Percentiles rank a stretch among this genome's conserved stretches.
These are phyloP conservation scores for Psococerastis gibbosa DNA, from an alignment of 2,888 invertebrate genomes.

Conservation along the genomic window DNA sequence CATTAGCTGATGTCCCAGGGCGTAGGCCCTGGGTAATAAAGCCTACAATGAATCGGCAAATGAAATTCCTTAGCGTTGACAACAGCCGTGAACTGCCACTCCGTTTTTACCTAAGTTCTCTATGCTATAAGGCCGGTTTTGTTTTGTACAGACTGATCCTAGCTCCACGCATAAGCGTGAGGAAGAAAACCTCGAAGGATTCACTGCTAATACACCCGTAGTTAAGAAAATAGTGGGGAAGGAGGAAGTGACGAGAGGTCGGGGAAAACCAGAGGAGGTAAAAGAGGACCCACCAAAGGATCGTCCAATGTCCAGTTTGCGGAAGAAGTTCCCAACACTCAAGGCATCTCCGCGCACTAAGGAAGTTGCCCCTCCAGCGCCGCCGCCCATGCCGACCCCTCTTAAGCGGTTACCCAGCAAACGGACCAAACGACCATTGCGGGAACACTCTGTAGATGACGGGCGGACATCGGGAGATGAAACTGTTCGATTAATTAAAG, in stretches of 20 bases:
- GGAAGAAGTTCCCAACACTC: slow-evolving; percentile 5
- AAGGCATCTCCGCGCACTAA: neutral
- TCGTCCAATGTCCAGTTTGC: slow-evolving; percentile 2
- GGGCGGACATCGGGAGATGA: slow-evolving; percentile 4
- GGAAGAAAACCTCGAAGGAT: too few species aligned
- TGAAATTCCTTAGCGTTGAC: too few species aligned
- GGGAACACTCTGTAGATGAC: slow-evolving; percentile 9
- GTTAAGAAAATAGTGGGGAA: slow-evolving; percentile 12
- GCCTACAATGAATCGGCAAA: too few species aligned
- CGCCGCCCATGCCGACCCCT: neutral
- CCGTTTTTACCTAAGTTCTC: too few species aligned
- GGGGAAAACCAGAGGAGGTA: slow-evolving; percentile 13
- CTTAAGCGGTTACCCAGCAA: neutral
- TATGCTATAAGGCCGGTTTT: too few species aligned
- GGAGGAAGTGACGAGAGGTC: slow-evolving; percentile 14
- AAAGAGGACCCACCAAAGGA: slow-evolving; percentile 18
- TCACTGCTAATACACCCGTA: too few species aligned
- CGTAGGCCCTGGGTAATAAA: too few species aligned
- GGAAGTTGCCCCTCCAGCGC: neutral
- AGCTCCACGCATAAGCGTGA: too few species aligned
- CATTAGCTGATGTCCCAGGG: too few species aligned
- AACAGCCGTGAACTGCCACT: too few species aligned
- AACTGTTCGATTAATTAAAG: slow-evolving; percentile 1
- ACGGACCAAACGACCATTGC: neutral
- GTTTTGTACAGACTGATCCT: too few species aligned